Evolutionary conservation across 2,113 vertebrate genomes (phyloP).

Genomic region (Alouatta palliata): DNA sequence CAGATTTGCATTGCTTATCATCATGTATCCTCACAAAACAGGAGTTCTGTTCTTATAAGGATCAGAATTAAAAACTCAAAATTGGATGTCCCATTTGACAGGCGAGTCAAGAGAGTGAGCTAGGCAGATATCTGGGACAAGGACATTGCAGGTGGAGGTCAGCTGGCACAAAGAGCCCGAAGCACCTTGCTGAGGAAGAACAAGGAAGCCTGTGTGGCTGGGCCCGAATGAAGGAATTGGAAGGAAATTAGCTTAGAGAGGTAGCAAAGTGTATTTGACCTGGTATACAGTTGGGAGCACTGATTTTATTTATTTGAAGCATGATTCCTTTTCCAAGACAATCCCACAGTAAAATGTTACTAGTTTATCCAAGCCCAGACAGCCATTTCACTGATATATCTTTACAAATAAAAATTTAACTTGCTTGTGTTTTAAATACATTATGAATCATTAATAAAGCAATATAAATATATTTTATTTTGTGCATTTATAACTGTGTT

Average conservation of each 20-base stretch:
- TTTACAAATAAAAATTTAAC: neutral
- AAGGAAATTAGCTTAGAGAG: neutral
- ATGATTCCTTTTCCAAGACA: neutral
- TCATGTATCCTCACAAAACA: neutral
- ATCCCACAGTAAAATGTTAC: too few species aligned
- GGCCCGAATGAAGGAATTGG: neutral
- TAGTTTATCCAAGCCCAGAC: neutral
- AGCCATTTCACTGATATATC: accelerated
- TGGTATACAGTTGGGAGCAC: neutral
- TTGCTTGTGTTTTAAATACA: neutral
- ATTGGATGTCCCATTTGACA: too few species aligned
- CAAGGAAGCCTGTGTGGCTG: neutral
- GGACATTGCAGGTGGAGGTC: neutral
- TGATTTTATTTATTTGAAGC: neutral
- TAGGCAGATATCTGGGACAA: neutral
- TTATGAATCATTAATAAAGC: neutral
- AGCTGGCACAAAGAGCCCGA: neutral
- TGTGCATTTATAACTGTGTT: neutral
- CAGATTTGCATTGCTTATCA: neutral
- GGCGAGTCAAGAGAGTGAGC: neutral
- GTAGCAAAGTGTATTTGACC: neutral
- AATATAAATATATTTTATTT: neutral
- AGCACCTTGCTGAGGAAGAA: neutral
- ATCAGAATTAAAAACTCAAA: neutral
- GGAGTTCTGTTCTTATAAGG: neutral